Conservation (phyloP, 2,113 vertebrate species). For the Panthera uncia region DNA sequence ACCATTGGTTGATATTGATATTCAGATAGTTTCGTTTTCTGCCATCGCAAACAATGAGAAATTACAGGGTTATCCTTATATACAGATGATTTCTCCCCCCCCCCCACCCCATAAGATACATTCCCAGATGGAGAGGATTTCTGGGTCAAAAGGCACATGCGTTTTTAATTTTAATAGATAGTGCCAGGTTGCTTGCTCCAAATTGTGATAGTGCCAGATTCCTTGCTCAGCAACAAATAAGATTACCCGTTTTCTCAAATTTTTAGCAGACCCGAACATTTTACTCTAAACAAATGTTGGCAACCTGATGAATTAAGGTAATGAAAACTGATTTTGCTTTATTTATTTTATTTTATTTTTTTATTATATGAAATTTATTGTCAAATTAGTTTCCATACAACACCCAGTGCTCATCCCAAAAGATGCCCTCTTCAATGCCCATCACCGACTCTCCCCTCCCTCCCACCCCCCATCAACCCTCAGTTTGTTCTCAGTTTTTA, state of each 20-base stretch:
- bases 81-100: neutral
- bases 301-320: constrained; percentile 30
- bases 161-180: constrained; percentile 26
- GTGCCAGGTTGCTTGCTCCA: neutral
- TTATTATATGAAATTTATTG: no score
- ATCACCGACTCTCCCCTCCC: no score
- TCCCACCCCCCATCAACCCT: no score
- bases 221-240: constrained; percentile 45
- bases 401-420: no score
- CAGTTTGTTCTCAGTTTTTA: no score
- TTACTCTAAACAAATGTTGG: neutral
- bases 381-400: no score
- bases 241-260: neutral
- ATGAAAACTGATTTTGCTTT: constrained; percentile 36
- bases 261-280: constrained; percentile 34
- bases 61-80: neutral
- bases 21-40: neutral
- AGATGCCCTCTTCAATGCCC: no score
- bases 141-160: neutral
- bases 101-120: neutral
- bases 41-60: neutral
- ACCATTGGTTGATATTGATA: neutral
- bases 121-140: constrained; percentile 32
- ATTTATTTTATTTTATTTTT: neutral
- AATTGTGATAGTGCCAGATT: neutral